Base-by-base conservation (phyloP, 2,888 invertebrate species). In the Pseudanteris insignis region DNA sequence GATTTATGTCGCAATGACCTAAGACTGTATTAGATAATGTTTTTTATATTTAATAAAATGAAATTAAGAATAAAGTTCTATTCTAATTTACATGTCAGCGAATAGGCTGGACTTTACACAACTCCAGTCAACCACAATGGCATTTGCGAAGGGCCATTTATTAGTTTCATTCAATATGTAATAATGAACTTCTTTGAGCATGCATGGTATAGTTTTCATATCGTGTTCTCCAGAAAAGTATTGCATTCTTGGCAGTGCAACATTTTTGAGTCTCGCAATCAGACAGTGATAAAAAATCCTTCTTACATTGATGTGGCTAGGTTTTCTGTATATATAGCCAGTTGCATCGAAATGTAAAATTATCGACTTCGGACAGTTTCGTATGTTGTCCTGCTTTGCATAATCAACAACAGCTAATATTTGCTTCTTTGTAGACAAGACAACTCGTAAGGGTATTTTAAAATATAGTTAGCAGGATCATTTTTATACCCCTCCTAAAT, bases 281-380 rank as follows among this genome's bases (percentile, higher is more conserved):
- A 51, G 21, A 10, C 30, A 41, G 15, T 63, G 63, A 47, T 60
- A 58, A 5, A 48, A 46, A 2, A 66, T 64, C 30, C 26, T 10
- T 11, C 62, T 64, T 1, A 48, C 40, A 0, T 46, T 11, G 1
- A 60, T 9, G 8, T 29, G 15, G 6, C 7, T 18, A 0, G 64
- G 65, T 48, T 44, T 43, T 10, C 64, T 48, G 1, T 32, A 47
- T 7, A 57, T 13, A 1, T 50, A 34, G 10, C 63, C 47, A 0
- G 65, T 58, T 1, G 66, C 53, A 58, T 66, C 63, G 9, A 66
- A 12, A 25, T 66, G 65, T n/a, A 59, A 28, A 25, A 57, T 44
- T 30, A 32, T 36, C 24, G 32, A 3, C 26, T 37, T 24, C n/a
- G n/a, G n/a, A n/a, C n/a, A n/a, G 7, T 11, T 2, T 10, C 7